Evolutionary conservation across 1,140 invertebrate species (phyloP), one percentile per base, ranked within the genome.

Genomic region (Brachionus plicatilis): DNA sequence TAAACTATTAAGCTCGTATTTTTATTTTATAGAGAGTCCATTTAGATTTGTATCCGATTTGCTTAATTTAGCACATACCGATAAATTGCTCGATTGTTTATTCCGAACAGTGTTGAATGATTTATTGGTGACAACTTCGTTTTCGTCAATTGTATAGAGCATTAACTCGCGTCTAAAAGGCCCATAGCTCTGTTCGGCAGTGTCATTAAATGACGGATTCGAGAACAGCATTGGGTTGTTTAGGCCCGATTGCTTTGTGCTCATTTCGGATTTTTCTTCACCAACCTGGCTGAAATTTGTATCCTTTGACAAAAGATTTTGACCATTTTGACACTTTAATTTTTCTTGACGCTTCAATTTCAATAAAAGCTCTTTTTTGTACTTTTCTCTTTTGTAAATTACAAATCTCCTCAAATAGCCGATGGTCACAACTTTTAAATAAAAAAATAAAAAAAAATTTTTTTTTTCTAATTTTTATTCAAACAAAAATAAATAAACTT

Each of bases 41-140:
- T 45, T 50, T 50, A 76, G 24, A 76, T 76, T 76, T 12, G 72
- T 47, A 50, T 76, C 72, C 27, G 72, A 76, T 50, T 76, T 76
- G 72, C 72, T 76, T 47, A 76, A 50, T 27, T 76, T 76, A 27
- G 72, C 72, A 29, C 43, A 27, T 17, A 11, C 5, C 2, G 72
- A 45, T 37, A 76, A 76, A 47, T 76, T 76, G 50, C 12, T 47
- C 11, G n/a, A 29, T 76, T 76, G 17, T 50, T 50, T 76, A 76
- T 47, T 76, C 17, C 37, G 33, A 50, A 50, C 12, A 27, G 43
- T 76, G 20, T 27, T 29, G 17, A 76, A 76, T 29, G 72, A 50
- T 27, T 76, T 76, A 76, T 76, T 43, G 4, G 70, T 76, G 9
- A 76, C 8, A 2, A 50, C 43, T 76, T 76, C 43, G 24, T 76